Conservation (phyloP, 2,888 invertebrate species). For the Rhagium mordax region DNA sequence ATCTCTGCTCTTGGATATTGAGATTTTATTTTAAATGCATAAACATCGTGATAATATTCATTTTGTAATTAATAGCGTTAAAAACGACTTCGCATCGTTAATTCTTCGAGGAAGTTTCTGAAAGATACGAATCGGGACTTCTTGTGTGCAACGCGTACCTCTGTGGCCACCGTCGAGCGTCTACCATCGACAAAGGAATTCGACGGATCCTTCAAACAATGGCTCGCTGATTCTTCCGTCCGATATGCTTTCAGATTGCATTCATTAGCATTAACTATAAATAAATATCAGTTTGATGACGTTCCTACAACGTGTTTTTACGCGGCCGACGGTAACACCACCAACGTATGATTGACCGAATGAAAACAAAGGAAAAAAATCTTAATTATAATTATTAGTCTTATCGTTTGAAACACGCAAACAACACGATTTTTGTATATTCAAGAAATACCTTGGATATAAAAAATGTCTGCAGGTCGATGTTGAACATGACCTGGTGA, state of each 20-base stretch:
- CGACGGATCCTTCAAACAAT: conserved; percentile 67
- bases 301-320: conserved; percentile 23
- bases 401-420: background rate
- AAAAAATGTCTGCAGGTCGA: background rate
- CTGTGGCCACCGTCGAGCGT: conserved; percentile 35
- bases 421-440: background rate
- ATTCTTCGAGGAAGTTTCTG: conserved; percentile 56
- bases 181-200: conserved; percentile 63
- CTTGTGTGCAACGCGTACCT: conserved; percentile 32
- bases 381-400: background rate
- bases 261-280: conserved; percentile 63
- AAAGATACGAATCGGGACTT: conserved; percentile 54
- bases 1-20: conserved; percentile 32
- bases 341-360: background rate
- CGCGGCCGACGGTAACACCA: conserved; percentile 14
- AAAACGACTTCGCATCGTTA: conserved; percentile 57
- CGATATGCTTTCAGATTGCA: conserved; percentile 63
- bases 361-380: background rate
- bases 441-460: background rate
- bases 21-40: conserved; percentile 30
- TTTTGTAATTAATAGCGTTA: conserved; percentile 55
- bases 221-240: conserved; percentile 59
- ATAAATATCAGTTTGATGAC: conserved; percentile 62
- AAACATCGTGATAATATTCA: conserved; percentile 54
- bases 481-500: too few relatives aligned